These are phyloP conservation scores for Crotalus horridus DNA, from an alignment of 2,113 vertebrate genomes.

Conservation along the genomic window DNA sequence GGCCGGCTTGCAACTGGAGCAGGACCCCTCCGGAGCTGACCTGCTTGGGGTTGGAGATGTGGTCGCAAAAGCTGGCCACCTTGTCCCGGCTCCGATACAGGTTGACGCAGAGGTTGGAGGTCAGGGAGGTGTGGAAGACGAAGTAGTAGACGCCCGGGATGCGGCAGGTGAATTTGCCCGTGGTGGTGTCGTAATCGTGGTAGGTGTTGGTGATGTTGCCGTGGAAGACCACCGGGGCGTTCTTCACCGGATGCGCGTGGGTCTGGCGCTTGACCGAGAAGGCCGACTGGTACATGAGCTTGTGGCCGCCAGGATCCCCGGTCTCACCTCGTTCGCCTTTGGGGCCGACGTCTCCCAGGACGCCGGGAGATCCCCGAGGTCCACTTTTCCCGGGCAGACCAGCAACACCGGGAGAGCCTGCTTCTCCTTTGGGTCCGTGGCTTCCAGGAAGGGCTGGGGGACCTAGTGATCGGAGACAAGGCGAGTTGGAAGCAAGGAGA, in stretches of 20 bases:
- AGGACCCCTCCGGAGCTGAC: slow-evolving; percentile 74
- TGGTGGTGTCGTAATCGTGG: slow-evolving; percentile 57
- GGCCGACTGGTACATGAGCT: slow-evolving; percentile 66
- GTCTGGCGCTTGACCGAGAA: slow-evolving; percentile 75
- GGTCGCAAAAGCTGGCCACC: slow-evolving; percentile 77
- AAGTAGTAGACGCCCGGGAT: slow-evolving; percentile 81
- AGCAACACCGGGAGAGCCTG: slow-evolving; percentile 54
- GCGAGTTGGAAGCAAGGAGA: not conserved
- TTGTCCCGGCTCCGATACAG: slow-evolving; percentile 29
- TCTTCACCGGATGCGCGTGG: not conserved
- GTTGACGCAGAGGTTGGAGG: slow-evolving; percentile 67
- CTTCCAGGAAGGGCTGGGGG: slow-evolving; percentile 39
- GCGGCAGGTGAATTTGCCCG: slow-evolving; percentile 75
- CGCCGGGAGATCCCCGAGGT: slow-evolving; percentile 41
- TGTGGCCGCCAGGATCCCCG: slow-evolving; percentile 57
- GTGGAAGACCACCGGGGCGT: slow-evolving; percentile 66
- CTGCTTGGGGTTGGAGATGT: slow-evolving; percentile 66
- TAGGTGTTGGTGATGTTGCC: slow-evolving; percentile 68
- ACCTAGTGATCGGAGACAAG: slow-evolving; percentile 53
- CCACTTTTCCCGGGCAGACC: slow-evolving; percentile 72
- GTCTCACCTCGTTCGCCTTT: slow-evolving; percentile 35
- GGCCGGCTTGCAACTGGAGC: slow-evolving; percentile 46
- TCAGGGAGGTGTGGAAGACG: slow-evolving; percentile 67
- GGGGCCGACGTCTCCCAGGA: slow-evolving; percentile 7
- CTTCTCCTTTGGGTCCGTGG: slow-evolving; percentile 66